Evolutionary conservation across 2,888 invertebrate species (phyloP).

Genomic region (Heliconius charithonia): DNA sequence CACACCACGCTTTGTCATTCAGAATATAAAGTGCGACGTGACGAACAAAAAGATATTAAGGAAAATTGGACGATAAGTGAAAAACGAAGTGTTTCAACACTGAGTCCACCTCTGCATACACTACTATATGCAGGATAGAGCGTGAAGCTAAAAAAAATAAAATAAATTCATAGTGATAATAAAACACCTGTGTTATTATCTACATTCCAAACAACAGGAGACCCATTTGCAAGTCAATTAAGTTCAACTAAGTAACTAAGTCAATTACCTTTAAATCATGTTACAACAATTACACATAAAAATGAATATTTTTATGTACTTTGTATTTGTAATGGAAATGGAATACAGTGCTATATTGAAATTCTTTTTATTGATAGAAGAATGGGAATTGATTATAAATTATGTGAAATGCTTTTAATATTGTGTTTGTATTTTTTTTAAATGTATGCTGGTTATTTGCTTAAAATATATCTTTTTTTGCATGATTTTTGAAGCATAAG

Average conservation of each 20-base stretch:
- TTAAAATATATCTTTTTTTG: too few relatives aligned
- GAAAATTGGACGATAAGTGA: not conserved
- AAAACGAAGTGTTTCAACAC: not conserved
- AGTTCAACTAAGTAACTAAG: constrained; percentile 15
- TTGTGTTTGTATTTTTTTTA: not conserved
- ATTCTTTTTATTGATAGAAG: not conserved
- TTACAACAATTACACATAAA: constrained; percentile 6
- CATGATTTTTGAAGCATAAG: too few relatives aligned
- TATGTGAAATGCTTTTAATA: not conserved
- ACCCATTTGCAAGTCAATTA: constrained; percentile 24
- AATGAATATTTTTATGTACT: not conserved
- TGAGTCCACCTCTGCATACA: not conserved
- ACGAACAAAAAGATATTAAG: too few relatives aligned
- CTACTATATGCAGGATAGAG: not conserved
- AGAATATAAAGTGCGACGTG: too few relatives aligned
- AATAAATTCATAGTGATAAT: constrained; percentile 7
- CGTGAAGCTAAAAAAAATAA: not conserved
- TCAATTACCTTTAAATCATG: constrained; percentile 15
- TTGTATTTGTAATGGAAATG: not conserved
- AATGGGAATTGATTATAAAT: not conserved
- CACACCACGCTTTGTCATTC: too few relatives aligned
- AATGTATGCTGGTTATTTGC: too few relatives aligned
- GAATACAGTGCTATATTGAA: not conserved
- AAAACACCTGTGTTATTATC: constrained; percentile 27
- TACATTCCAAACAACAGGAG: constrained; percentile 18